Evolutionary conservation across 2,113 vertebrate genomes (phyloP).

Genomic region (Isichthys henryi): DNA sequence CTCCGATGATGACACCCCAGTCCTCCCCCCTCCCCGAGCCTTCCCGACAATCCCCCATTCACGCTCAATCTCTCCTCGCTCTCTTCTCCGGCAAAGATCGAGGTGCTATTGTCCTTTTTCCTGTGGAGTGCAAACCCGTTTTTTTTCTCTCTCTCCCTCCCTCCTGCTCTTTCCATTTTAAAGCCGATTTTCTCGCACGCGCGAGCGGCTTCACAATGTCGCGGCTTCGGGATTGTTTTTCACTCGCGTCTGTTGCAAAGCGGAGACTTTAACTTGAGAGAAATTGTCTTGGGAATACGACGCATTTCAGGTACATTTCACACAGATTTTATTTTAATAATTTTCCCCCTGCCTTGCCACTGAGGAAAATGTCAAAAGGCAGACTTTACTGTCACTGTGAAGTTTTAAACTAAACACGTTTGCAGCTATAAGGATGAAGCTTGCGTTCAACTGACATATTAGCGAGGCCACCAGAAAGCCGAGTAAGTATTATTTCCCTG

Average conservation of each 20-base stretch:
- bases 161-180: background rate
- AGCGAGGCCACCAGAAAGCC: background rate
- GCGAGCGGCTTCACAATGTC: background rate
- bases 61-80: slow-evolving; percentile 11
- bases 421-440: background rate
- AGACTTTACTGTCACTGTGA: background rate
- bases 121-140: slow-evolving; percentile 35
- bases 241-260: background rate
- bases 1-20: slow-evolving; percentile 15
- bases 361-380: background rate
- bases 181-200: background rate
- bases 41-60: slow-evolving; percentile 14
- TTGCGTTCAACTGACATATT: background rate
- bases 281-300: background rate
- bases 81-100: slow-evolving; percentile 25
- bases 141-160: background rate
- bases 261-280: background rate
- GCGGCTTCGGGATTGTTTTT: background rate
- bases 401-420: background rate
- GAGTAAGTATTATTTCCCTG: background rate
- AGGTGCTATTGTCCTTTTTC: slow-evolving; percentile 57
- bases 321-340: background rate
- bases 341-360: background rate
- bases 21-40: background rate
- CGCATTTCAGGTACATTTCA: background rate